Percentiles rank a stretch among this genome's conserved stretches.
These are phyloP conservation scores for Drosophila mulleri DNA, from an alignment of 2,888 invertebrate species.

Conservation along the genomic window DNA sequence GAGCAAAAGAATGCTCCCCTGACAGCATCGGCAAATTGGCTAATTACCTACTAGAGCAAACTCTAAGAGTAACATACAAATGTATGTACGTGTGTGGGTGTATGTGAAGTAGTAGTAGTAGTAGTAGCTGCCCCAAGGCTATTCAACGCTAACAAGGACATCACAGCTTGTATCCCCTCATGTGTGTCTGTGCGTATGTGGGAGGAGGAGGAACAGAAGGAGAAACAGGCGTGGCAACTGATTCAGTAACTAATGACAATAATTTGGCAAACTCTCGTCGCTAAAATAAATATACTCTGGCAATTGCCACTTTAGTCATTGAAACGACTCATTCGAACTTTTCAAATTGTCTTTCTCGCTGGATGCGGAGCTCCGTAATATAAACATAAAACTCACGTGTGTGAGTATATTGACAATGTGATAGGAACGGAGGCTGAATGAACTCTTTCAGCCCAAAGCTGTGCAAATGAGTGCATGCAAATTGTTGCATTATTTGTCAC, in stretches of 20 bases:
- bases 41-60: slow-evolving; percentile 64
- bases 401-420: background rate
- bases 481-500: slow-evolving; percentile 72
- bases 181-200: background rate
- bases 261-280: slow-evolving; percentile 74
- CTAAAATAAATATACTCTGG: slow-evolving; percentile 73
- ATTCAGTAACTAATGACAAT: slow-evolving; percentile 74
- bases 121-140: slow-evolving; percentile 47
- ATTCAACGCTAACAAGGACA: slow-evolving; percentile 37
- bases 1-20: slow-evolving; percentile 28
- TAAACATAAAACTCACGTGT: slow-evolving; percentile 26
- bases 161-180: slow-evolving; percentile 22
- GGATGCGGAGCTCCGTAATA: slow-evolving; percentile 14
- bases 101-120: background rate
- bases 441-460: slow-evolving; percentile 53
- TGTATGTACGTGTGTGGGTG: slow-evolving; percentile 7
- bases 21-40: slow-evolving; percentile 58
- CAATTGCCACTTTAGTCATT: slow-evolving; percentile 63
- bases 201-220: background rate
- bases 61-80: slow-evolving; percentile 3
- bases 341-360: slow-evolving; percentile 44
- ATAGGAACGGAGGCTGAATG: slow-evolving; percentile 28
- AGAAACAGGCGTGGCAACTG: slow-evolving; percentile 20
- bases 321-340: slow-evolving; percentile 62
- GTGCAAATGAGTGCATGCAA: slow-evolving; percentile 39